Base-by-base conservation (phyloP, 2,888 invertebrate genomes). In the Phengaris arion region DNA sequence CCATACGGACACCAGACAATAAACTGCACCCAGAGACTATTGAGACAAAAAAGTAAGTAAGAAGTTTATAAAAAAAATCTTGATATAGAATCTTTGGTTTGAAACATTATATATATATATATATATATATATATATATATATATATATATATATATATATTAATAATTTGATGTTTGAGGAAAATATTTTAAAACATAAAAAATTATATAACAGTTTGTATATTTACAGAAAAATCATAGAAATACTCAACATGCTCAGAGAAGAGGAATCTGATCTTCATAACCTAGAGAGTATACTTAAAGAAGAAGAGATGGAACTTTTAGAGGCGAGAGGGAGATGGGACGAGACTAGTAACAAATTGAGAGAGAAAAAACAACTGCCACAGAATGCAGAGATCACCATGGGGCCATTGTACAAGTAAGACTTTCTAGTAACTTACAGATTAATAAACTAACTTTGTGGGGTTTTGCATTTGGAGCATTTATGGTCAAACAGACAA, bases 31-130 rank as follows among this genome's bases (percentile, higher is more conserved):
- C 85, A 0, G 86, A 86, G 51, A 79, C 88, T 74, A 6, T 84
- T 0, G 84, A 86, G 2, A 86, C 86, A 69, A 92, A 92, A 83
- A 78, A 83, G 92, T 92, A 77, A 79, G 88, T 83, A n/a, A 22
- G 22, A 59, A 22, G 9, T 5, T 59, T 59, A 48, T 48, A 7
- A 8, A 7, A 48, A 46, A 6, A 46, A 6, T 46, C 46, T 6
- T 46, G 6, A 46, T n/a, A n/a, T 46, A 46, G 4, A 46, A 46
- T 22, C 22, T 22, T 22, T 22, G 22, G 46, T 46, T 6, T 46
- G 46, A 6, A 46, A 46, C 22, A 22, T 46, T 46, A 0, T 46
- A 46, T 46, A 46, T 22, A 0, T n/a, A n/a, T n/a, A n/a, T n/a
- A n/a, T n/a, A n/a, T n/a, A n/a, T n/a, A n/a, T n/a, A n/a, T n/a